Conservation (phyloP, 2,888 invertebrate genomes). For the Coleophora deauratella region DNA sequence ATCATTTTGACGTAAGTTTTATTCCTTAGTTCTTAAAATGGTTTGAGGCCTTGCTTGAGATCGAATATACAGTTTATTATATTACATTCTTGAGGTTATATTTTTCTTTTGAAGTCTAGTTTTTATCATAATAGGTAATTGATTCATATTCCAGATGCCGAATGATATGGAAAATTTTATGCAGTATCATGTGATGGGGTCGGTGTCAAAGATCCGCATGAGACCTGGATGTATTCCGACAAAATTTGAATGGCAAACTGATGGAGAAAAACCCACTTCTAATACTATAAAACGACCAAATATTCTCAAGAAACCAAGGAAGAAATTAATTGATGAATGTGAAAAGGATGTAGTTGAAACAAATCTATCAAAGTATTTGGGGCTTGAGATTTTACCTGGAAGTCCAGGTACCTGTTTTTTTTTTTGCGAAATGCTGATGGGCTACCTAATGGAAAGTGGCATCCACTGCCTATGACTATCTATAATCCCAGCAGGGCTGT, state of each 20-base stretch:
- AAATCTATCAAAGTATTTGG: neutral
- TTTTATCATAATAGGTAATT: neutral
- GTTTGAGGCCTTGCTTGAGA: neutral
- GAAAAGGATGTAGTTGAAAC: neutral
- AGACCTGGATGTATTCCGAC: constrained; percentile 25
- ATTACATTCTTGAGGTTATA: neutral
- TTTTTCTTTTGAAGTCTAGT: neutral
- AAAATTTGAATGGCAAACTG: constrained; percentile 25
- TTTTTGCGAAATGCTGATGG: neutral
- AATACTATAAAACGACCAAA: constrained; percentile 12
- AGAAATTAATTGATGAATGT: constrained; percentile 4
- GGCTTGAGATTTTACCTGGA: neutral
- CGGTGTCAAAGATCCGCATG: constrained; percentile 26
- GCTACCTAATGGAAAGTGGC: no score
- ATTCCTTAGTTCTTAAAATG: neutral
- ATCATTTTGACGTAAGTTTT: constrained; percentile 1
- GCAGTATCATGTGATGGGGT: constrained; percentile 25
- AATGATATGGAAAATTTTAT: neutral
- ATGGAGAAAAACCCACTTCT: constrained; percentile 16
- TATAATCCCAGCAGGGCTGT: no score
- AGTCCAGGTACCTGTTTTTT: neutral
- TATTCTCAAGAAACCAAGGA: constrained; percentile 14
- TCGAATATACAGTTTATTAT: neutral
- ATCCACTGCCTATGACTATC: no score
- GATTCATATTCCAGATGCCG: neutral